Evolutionary conservation across 1,140 invertebrate genomes (phyloP).

Genomic region (Frieseomelitta varia): DNA sequence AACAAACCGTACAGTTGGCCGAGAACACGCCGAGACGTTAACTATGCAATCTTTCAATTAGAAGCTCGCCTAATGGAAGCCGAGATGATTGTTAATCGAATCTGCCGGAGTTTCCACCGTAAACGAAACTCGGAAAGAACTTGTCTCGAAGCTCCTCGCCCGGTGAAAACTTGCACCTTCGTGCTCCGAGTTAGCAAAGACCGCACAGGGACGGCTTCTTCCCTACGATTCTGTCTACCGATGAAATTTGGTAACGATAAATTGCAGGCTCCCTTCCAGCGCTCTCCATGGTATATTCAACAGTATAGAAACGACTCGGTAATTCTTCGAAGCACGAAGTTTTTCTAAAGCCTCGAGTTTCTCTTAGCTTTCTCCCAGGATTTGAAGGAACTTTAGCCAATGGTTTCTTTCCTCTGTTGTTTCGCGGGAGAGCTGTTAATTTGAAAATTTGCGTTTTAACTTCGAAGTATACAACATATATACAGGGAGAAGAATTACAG

Average conservation of each 20-base stretch:
- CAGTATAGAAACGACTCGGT: neutral
- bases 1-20: neutral
- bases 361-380: neutral
- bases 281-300: neutral
- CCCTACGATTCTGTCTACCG: neutral
- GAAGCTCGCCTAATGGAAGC: neutral
- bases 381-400: neutral
- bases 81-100: slow-evolving; percentile 28
- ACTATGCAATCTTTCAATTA: slow-evolving; percentile 14
- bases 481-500: neutral
- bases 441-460: neutral
- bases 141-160: neutral
- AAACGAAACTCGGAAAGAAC: slow-evolving; percentile 25
- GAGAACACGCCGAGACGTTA: neutral
- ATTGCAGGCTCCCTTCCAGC: neutral
- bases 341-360: too few species aligned
- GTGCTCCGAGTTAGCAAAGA: neutral
- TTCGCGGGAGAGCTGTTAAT: neutral
- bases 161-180: slow-evolving; percentile 2
- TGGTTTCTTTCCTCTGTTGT: neutral
- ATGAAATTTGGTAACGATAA: slow-evolving; percentile 7
- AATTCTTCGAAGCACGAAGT: neutral
- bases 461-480: too few species aligned
- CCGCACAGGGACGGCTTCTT: neutral
- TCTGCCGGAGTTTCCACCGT: slow-evolving; percentile 5